Base-by-base conservation (phyloP, 1,140 invertebrate genomes). In the Trichonephila clavipes region DNA sequence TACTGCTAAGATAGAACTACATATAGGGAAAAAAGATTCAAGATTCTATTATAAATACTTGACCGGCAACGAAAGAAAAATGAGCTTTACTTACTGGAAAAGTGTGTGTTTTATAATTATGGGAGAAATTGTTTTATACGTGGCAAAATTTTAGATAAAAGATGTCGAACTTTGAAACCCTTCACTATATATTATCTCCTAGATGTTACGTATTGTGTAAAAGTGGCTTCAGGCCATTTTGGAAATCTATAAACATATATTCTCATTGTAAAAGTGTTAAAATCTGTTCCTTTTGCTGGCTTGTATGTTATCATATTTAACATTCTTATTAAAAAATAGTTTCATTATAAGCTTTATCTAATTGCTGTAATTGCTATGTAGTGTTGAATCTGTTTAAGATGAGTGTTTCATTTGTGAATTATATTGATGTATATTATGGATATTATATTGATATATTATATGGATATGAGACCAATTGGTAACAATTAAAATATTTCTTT, bases 401-500 rank as follows among this genome's bases (percentile, higher is more conserved):
- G 34, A 64, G 66, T 88, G 59, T 88, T 88, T 88, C 61, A 58
- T 88, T 88, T 88, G 24, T 21, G 34, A 64, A 62, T 58, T 88
- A 88, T 21, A n/a, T 51, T 88, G 86, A 88, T 88, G 62, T 88
- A 51, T 51, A 51, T 51, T 51, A 51, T 12, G 51, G 10, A 51
- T 51, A 62, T 58, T 88, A 88, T 21, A n/a, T 51, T 88, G 86
- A 88, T 88, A 34, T 88, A 88, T 21, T 58, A 66, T 88, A 88
- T 88, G 28, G 61, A 88, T 88, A 88, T 64, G 34, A 21, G 61
- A 88, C 59, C 82, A 85, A 85, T 6, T 85, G 82, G 82, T 59
- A 51, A 51, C n/a, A 62, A 62, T 87, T 87, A 87, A 86, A 87
- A n/a, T 87, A 87, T 87, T 87, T 24, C 85, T 87, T 87, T 87